Percentiles rank a stretch among this genome's conserved stretches.
These are phyloP conservation scores for Chionodraco myersi DNA, from an alignment of 2,113 vertebrate genomes.

Conservation along the genomic window DNA sequence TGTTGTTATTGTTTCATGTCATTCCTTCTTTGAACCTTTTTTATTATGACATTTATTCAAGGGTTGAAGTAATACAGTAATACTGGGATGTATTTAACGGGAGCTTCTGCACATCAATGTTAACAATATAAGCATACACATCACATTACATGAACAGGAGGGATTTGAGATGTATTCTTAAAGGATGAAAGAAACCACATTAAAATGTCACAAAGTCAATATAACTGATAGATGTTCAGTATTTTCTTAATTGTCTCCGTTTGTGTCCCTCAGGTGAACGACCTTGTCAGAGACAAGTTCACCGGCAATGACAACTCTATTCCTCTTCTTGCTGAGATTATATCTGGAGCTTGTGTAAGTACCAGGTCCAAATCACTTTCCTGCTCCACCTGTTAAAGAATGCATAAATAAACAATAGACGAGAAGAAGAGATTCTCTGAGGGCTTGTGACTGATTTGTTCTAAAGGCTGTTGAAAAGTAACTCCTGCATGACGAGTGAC, in stretches of 20 bases:
- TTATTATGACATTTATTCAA: not conserved
- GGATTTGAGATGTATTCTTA: too few species aligned
- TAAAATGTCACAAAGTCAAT: not conserved
- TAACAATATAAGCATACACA: not conserved
- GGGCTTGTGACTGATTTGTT: not conserved
- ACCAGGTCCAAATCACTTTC: not conserved
- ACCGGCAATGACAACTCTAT: constrained; percentile 89
- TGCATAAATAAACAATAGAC: not conserved
- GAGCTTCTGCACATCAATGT: not conserved
- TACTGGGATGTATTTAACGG: not conserved
- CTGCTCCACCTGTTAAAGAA: not conserved
- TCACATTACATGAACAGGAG: not conserved
- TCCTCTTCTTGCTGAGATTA: constrained; percentile 89
- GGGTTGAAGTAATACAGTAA: not conserved
- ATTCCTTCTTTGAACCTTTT: not conserved
- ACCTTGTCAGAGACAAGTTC: constrained; percentile 98
- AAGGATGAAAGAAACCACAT: not conserved
- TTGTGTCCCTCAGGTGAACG: constrained; percentile 89
- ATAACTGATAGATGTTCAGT: not conserved
- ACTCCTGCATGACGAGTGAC: constrained; percentile 12
- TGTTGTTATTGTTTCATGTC: too few species aligned
- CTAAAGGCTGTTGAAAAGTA: not conserved
- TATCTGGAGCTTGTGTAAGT: constrained; percentile 97
- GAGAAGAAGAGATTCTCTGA: not conserved
- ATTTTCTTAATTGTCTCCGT: not conserved